Percentiles rank a stretch among this genome's conserved stretches.
Conservation (phyloP, 2,113 vertebrate genomes). For the Camelus dromedarius region DNA sequence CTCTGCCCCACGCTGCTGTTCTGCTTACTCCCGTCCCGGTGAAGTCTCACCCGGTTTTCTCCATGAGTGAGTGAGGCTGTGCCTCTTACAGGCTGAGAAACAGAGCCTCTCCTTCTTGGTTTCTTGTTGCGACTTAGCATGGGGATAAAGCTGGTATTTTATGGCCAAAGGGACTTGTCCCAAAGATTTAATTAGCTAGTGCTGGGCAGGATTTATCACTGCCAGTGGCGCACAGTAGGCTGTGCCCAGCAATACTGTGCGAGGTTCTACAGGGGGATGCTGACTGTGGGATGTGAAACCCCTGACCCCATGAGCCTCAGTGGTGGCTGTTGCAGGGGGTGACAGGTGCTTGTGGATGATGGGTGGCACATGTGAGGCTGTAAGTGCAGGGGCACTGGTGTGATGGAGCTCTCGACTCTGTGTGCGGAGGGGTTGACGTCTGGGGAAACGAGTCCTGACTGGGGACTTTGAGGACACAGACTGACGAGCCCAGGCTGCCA, state of each 20-base stretch:
- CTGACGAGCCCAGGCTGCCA: neutral
- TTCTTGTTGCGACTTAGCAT: neutral
- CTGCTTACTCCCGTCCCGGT: neutral
- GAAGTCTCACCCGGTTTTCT: neutral
- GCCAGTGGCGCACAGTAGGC: neutral
- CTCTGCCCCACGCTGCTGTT: neutral
- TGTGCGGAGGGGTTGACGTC: neutral
- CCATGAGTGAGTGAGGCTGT: fast-evolving
- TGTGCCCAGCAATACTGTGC: fast-evolving
- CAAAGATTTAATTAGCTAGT: neutral
- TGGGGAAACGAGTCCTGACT: neutral
- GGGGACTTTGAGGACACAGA: neutral
- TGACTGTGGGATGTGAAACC: neutral
- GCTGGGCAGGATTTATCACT: too few relatives aligned
- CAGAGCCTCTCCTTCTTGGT: neutral
- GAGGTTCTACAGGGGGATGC: neutral
- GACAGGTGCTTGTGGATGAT: too few relatives aligned
- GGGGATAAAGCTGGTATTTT: neutral
- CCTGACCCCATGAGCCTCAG: fast-evolving
- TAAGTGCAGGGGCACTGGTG: neutral
- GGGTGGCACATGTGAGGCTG: neutral
- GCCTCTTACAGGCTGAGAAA: neutral
- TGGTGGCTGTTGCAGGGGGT: neutral
- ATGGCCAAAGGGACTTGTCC: fast-evolving
- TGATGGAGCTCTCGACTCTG: neutral